Percentiles rank a stretch among this genome's conserved stretches.
Conservation (phyloP, 1,140 invertebrate genomes). For the Anadara kagoshimensis region DNA sequence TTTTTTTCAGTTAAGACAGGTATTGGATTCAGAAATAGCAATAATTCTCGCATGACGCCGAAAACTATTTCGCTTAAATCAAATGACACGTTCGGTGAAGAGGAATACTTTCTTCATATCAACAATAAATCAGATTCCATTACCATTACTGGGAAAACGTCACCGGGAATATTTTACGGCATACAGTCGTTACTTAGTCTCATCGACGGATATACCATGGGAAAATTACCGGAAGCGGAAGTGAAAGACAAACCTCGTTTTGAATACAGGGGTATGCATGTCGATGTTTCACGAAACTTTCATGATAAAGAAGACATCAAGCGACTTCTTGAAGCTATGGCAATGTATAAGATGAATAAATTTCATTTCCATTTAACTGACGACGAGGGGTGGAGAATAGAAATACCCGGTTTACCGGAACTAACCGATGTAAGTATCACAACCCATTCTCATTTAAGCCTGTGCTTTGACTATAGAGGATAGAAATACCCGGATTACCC, state of each 20-base stretch:
- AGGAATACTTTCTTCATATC: constrained; percentile 5
- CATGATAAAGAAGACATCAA: constrained; percentile 54
- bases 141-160: neutral
- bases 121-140: neutral
- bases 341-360: constrained; percentile 67
- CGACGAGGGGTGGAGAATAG: constrained; percentile 69
- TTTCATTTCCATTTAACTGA: constrained; percentile 71
- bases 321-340: constrained; percentile 65
- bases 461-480: too few relatives aligned
- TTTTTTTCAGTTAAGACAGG: too few relatives aligned
- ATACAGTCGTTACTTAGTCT: constrained; percentile 51
- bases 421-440: constrained; percentile 59
- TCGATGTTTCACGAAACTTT: constrained; percentile 70
- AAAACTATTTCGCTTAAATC: too few relatives aligned
- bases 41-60: too few relatives aligned
- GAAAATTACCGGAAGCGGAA: constrained; percentile 21
- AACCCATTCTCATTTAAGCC: too few relatives aligned
- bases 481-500: too few relatives aligned
- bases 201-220: constrained; percentile 5
- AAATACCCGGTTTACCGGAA: constrained; percentile 63
- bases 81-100: neutral
- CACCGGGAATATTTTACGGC: constrained; percentile 55
- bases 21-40: too few relatives aligned
- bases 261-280: constrained; percentile 63
- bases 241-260: constrained; percentile 58